Percentiles rank a stretch among this genome's conserved stretches.
Conservation (phyloP, 35 echinoderm and acorn worm species). For the Hemicentrotus pulcherrimus region DNA sequence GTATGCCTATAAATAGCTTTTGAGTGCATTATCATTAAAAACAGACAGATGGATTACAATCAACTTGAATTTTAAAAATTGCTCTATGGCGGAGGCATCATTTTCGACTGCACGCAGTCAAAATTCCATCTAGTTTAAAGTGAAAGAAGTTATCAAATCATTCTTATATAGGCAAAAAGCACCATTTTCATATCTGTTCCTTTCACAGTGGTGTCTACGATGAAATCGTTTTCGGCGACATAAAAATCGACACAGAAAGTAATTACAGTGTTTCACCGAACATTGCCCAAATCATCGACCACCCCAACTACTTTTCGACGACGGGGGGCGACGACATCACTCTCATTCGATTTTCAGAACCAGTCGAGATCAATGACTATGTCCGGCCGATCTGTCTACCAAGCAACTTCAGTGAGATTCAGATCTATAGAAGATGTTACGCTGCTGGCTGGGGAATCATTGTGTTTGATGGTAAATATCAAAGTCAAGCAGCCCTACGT, state of each 20-base stretch:
- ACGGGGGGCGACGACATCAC: slow-evolving; percentile 41
- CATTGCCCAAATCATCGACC: background rate
- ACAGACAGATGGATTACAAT: no score
- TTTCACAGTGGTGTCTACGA: background rate
- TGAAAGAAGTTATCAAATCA: background rate
- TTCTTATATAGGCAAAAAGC: background rate
- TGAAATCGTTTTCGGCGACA: background rate
- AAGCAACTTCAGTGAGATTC: background rate
- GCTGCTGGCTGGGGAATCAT: background rate
- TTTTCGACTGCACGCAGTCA: no score
- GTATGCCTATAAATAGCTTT: no score
- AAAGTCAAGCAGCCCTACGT: no score
- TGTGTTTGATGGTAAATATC: background rate
- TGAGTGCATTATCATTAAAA: no score
- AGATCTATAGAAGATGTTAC: background rate
- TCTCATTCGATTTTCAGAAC: background rate
- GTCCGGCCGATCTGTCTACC: slow-evolving; percentile 29
- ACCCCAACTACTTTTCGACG: slow-evolving; percentile 40
- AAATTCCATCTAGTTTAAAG: no score
- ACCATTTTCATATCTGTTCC: background rate
- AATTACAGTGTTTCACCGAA: slow-evolving; percentile 37
- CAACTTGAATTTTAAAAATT: no score
- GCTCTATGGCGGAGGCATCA: no score
- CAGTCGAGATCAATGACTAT: slow-evolving; percentile 26
- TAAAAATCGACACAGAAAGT: background rate